Evolutionary conservation across 2,113 vertebrate genomes (phyloP).

Genomic region (Antidorcas marsupialis): DNA sequence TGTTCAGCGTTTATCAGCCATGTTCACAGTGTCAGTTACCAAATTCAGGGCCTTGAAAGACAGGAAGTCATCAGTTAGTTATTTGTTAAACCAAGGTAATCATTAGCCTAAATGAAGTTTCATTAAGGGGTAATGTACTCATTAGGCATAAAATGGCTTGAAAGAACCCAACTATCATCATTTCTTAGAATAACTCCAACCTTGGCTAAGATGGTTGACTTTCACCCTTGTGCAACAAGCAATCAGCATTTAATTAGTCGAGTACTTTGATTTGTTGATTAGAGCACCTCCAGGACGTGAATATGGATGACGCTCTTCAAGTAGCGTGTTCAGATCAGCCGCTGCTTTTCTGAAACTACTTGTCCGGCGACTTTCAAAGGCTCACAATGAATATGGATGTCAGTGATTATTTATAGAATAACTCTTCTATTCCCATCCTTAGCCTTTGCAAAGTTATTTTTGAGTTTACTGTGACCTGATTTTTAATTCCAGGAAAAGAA

Average conservation of each 20-base stretch:
- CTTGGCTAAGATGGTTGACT: conserved; percentile 69
- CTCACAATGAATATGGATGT: conserved; percentile 73
- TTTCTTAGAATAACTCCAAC: conserved; percentile 68
- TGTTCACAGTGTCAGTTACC: background rate
- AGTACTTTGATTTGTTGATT: conserved; percentile 79
- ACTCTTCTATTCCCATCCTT: conserved; percentile 51
- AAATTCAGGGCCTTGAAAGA: background rate
- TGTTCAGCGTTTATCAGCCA: background rate
- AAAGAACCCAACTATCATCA: conserved; percentile 46
- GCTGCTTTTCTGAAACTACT: conserved; percentile 45
- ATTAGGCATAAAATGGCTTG: conserved; percentile 48
- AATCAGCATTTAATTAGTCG: conserved; percentile 78
- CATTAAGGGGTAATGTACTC: conserved; percentile 49
- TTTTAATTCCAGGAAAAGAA: conserved; percentile 67
- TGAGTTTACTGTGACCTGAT: conserved; percentile 67
- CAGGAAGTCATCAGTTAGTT: conserved; percentile 8
- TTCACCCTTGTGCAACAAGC: conserved; percentile 71
- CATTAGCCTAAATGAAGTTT: conserved; percentile 59
- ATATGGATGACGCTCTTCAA: conserved; percentile 76
- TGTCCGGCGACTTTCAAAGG: conserved; percentile 71
- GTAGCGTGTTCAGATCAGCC: conserved; percentile 45
- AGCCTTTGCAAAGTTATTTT: conserved; percentile 67
- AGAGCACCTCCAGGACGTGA: conserved; percentile 63
- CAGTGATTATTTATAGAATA: conserved; percentile 67
- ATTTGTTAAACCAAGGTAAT: conserved; percentile 43